These are phyloP conservation scores for Perognathus longimembris DNA, from an alignment of 2,113 vertebrate genomes.

Conservation along the genomic window DNA sequence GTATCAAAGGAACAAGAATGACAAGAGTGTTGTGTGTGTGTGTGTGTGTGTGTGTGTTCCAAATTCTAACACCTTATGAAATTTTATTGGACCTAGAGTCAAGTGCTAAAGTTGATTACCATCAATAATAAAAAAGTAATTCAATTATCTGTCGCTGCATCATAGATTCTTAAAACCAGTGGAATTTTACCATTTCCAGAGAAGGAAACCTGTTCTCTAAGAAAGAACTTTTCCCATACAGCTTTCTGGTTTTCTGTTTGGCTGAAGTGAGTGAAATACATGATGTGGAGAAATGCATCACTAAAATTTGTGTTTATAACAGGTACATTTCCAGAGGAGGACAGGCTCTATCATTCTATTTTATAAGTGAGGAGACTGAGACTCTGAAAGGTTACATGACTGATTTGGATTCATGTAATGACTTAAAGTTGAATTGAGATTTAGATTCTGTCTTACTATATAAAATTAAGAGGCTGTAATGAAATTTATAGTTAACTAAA, in stretches of 20 bases:
- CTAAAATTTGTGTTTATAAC: background rate
- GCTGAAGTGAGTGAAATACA: background rate
- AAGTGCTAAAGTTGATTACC: slow-evolving; percentile 9
- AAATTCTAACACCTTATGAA: slow-evolving; percentile 1
- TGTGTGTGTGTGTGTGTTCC: too few relatives aligned
- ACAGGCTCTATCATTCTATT: background rate
- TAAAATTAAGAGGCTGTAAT: background rate
- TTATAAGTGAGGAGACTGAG: background rate
- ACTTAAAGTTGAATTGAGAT: background rate
- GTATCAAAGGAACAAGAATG: background rate
- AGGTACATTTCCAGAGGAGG: background rate
- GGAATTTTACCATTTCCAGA: background rate
- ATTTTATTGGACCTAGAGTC: background rate
- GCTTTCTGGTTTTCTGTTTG: slow-evolving; percentile 7
- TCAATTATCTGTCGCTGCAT: background rate
- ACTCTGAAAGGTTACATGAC: background rate
- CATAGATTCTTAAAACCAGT: background rate
- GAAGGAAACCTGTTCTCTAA: background rate
- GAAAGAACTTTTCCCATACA: background rate
- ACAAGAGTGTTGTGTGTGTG: too few relatives aligned
- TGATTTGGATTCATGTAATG: background rate
- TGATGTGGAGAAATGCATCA: background rate
- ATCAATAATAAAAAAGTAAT: background rate
- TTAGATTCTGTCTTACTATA: background rate
- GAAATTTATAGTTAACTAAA: background rate